Percentiles rank a stretch among this genome's conserved stretches.
These are phyloP conservation scores for Ichneumon xanthorius DNA, from an alignment of 2,888 invertebrate species.

Conservation along the genomic window DNA sequence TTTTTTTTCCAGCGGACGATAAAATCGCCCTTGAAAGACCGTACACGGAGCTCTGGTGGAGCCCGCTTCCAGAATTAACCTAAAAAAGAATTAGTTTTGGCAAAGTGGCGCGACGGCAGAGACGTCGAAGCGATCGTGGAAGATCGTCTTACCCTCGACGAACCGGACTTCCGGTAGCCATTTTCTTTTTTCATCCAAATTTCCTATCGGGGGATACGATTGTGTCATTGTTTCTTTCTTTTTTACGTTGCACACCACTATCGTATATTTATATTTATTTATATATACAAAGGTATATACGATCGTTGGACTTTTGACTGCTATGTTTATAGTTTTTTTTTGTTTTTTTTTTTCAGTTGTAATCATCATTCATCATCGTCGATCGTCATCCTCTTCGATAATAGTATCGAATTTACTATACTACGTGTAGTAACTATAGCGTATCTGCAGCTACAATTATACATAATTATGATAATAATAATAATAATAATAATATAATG, in stretches of 20 bases:
- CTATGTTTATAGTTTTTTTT: slow-evolving; percentile 15
- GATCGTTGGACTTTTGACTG: slow-evolving; percentile 49
- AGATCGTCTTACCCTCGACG: not conserved
- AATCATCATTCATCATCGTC: slow-evolving; percentile 28
- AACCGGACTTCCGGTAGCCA: not conserved
- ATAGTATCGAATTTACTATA: not conserved
- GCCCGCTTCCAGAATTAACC: not conserved
- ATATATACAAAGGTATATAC: slow-evolving; percentile 51
- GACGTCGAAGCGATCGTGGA: not conserved
- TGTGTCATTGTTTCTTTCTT: not conserved
- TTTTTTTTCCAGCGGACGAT: not conserved
- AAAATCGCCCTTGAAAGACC: not conserved
- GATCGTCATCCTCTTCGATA: slow-evolving; percentile 14
- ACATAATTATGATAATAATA: slow-evolving; percentile 23
- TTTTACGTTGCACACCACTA: slow-evolving; percentile 39
- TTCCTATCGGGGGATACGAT: not conserved
- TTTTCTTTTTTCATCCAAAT: not conserved
- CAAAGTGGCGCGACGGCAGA: not conserved
- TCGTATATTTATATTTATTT: slow-evolving; percentile 53
- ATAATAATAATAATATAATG: slow-evolving; percentile 45
- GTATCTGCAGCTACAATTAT: slow-evolving; percentile 47
- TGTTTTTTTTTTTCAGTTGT: not conserved
- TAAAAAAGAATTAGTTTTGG: not conserved
- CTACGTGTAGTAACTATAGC: slow-evolving; percentile 26
- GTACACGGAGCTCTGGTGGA: not conserved